These are phyloP conservation scores for Ursus arctos DNA, from an alignment of 2,113 vertebrate genomes.

Conservation along the genomic window DNA sequence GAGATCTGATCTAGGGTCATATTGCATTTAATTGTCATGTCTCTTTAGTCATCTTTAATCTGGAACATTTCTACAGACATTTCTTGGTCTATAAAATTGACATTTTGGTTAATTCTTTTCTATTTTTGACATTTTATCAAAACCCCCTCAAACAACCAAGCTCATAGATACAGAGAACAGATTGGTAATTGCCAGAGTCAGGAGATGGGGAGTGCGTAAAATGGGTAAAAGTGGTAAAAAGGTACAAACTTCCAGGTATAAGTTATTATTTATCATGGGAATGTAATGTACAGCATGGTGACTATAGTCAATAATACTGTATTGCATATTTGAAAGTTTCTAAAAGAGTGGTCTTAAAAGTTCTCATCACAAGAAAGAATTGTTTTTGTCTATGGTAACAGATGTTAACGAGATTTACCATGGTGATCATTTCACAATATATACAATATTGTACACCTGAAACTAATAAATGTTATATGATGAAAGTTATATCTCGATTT, in stretches of 20 bases:
- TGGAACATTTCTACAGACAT: neutral
- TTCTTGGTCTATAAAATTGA: neutral
- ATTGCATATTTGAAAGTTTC: neutral
- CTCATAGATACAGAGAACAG: neutral
- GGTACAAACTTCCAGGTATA: neutral
- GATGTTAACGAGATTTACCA: neutral
- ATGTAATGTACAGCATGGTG: neutral
- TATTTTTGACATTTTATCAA: neutral
- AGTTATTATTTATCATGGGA: neutral
- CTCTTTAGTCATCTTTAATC: neutral
- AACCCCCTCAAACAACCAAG: neutral
- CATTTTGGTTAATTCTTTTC: neutral
- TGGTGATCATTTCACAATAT: neutral
- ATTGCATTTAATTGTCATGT: neutral
- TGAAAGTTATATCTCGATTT: neutral
- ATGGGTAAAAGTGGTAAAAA: neutral
- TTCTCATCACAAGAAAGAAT: neutral
- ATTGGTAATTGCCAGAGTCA: neutral
- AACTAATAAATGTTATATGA: neutral
- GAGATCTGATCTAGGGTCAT: neutral
- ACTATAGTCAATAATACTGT: neutral
- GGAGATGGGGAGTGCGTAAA: neutral
- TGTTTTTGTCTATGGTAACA: neutral
- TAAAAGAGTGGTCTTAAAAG: neutral
- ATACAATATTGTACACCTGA: neutral